Base-by-base conservation (phyloP, 2,113 vertebrate genomes). In the Neopipo cinnamomea region DNA sequence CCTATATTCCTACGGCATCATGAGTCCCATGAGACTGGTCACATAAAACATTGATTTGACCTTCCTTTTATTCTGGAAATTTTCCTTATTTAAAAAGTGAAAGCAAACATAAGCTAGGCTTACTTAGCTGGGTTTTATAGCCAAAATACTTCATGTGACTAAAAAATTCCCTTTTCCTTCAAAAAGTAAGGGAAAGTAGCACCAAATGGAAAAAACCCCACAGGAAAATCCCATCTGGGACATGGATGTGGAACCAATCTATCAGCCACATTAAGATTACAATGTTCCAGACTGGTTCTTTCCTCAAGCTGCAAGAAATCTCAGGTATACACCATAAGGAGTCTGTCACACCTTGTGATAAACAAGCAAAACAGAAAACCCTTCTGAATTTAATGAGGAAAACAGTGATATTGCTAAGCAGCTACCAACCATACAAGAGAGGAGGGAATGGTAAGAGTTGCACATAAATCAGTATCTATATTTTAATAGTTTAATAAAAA, bases 221-320 rank as follows among this genome's bases (percentile, higher is more conserved):
- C 10, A 59, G 20, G 31, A 92, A 92, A 70, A 89, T 59, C 35
- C 28, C 42, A 81, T 12, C 13, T 73, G 42, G 17, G 55, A 77
- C 9, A 14, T 0, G 2, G 50, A 37, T n/a, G 23, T 15, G 72
- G 74, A 91, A 85, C 7, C 0, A 2, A 81, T 22, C 35, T 37
- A n/a, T 25, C 8, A 37, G n/a, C 31, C 6, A 13, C 24, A 56
- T 41, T 47, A 58, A 66, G 42, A 67, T 74, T 78, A 79, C 31
- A 66, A 12, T 37, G 27, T 62, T 47, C 53, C 23, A 61, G 66
- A 91, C 73, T 76, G 77, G 19, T 91, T 91, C 74, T 50, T 79
- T 88, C 94, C 94, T 89, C 89, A 93, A 88, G 94, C 94, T 96
- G 95, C 95, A 96, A 94, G 85, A 95, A 96, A 72, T 31, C n/a